Percentiles rank a stretch among this genome's conserved stretches.
Conservation (phyloP, 1,140 invertebrate species). For the Drosophila asahinai region DNA sequence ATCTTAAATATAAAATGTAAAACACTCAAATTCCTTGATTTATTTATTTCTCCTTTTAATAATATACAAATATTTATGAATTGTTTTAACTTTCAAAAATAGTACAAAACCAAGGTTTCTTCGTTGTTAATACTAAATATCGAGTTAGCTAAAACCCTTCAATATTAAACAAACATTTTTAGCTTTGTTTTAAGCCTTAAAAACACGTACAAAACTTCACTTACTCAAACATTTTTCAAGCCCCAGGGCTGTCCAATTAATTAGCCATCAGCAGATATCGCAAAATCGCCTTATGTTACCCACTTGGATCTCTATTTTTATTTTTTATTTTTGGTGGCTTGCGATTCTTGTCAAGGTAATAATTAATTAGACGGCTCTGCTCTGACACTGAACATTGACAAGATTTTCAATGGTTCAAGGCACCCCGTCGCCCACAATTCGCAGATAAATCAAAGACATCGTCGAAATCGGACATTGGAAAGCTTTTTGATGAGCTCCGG, state of each 20-base stretch:
- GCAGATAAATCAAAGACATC: conserved; percentile 44
- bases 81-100: not conserved
- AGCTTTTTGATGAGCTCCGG: conserved; percentile 36
- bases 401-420: conserved; percentile 63
- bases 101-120: not conserved
- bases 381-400: conserved; percentile 59
- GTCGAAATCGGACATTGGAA: conserved; percentile 25
- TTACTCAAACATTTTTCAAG: conserved; percentile 21
- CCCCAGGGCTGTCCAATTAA: conserved; percentile 44
- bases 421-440: conserved; percentile 40
- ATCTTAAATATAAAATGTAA: not conserved
- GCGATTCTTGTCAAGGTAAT: conserved; percentile 62
- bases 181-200: not conserved
- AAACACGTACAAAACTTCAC: not conserved
- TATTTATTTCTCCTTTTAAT: too few species aligned
- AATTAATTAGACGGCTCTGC: conserved; percentile 46
- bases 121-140: not conserved
- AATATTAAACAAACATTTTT: not conserved
- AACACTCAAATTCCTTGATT: too few species aligned
- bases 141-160: too few species aligned
- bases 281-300: conserved; percentile 48
- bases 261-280: conserved; percentile 51
- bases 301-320: conserved; percentile 11
- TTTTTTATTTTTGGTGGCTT: conserved; percentile 1
- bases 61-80: not conserved